A percentile compares a stretch with the other conserved stretches of the same genome.
phyloP scores from a whole-genome alignment of 2,113 vertebrate species.

The Archocentrus centrarchus region DNA sequence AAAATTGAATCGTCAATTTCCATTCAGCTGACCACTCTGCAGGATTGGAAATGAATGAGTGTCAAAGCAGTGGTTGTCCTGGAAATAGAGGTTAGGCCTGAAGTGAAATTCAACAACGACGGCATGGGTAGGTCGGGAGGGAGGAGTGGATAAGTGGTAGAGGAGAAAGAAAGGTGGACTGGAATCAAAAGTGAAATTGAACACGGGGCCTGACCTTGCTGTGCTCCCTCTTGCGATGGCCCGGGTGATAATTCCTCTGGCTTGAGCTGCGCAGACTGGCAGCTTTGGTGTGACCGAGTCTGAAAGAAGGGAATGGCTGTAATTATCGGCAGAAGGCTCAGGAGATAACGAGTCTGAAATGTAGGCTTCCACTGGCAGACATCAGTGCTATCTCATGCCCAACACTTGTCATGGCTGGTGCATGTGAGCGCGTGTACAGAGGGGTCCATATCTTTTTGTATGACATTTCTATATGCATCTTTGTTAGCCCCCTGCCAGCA shows the following conservation, averaged over 20 bases:
- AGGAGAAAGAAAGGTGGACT: constrained; percentile 69
- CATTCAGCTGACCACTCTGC: constrained; percentile 65
- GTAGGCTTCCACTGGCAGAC: constrained; percentile 57
- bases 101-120: constrained; percentile 54
- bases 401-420: constrained; percentile 14
- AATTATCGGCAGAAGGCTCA: constrained; percentile 79
- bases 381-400: constrained; percentile 55
- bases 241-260: constrained; percentile 68
- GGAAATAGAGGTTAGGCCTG: constrained; percentile 65
- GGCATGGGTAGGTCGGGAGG: constrained; percentile 41
- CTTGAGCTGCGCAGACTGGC: constrained; percentile 45
- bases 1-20: constrained; percentile 79
- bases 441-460: not conserved
- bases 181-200: constrained; percentile 77
- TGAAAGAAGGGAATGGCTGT: constrained; percentile 53
- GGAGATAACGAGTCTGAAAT: constrained; percentile 73
- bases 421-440: not conserved
- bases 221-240: constrained; percentile 64
- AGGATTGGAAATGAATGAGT: constrained; percentile 74
- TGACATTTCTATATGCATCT: not conserved
- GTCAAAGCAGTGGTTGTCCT: constrained; percentile 61
- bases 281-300: constrained; percentile 53
- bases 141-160: constrained; percentile 63
- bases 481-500: constrained; percentile 37
- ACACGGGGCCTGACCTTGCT: constrained; percentile 77